phyloP scores from a whole-genome alignment of 1,140 invertebrate species.

The Drosophila guanche region DNA sequence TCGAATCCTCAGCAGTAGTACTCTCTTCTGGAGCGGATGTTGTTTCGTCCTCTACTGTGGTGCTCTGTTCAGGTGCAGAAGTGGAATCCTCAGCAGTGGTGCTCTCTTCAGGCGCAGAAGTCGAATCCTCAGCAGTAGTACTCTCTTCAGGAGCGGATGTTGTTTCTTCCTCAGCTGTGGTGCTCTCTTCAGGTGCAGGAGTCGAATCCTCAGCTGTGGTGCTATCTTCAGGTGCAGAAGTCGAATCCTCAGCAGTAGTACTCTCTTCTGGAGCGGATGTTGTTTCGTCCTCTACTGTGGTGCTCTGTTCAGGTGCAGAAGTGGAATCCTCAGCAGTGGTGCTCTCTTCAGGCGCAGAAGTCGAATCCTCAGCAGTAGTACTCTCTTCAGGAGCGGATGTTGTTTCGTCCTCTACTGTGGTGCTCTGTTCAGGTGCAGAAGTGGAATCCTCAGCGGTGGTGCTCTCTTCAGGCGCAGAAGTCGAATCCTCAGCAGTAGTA shows the following conservation, averaged over 20 bases:
- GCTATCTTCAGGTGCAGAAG: neutral
- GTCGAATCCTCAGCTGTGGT: neutral
- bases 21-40: neutral
- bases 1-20: neutral
- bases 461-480: no score
- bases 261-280: neutral
- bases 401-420: neutral
- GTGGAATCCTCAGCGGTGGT: no score
- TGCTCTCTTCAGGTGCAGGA: neutral
- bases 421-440: no score
- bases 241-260: neutral
- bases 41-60: neutral
- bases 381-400: neutral
- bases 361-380: neutral
- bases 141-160: neutral
- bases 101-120: neutral
- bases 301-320: neutral
- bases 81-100: neutral
- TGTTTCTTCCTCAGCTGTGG: neutral
- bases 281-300: neutral
- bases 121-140: neutral
- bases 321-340: neutral
- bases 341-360: neutral
- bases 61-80: neutral
- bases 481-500: no score